Percentiles rank a stretch among this genome's conserved stretches.
phyloP scores from a whole-genome alignment of 2,113 vertebrate genomes.

The Bubo blakistoni region DNA sequence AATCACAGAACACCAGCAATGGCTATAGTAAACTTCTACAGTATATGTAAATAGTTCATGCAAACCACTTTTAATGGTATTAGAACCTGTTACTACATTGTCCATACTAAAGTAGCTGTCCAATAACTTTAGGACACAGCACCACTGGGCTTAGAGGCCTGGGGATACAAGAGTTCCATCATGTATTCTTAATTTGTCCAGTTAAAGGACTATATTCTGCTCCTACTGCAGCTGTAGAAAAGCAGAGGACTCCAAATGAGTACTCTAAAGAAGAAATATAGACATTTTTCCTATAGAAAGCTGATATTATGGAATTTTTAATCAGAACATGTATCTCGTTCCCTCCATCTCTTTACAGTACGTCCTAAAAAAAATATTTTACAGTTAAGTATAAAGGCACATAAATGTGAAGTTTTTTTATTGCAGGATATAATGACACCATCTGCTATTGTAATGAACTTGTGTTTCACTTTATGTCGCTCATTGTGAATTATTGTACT shows the following conservation, averaged over 20 bases:
- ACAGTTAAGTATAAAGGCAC: no score
- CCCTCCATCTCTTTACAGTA: not conserved
- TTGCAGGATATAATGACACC: not conserved
- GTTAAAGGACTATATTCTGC: not conserved
- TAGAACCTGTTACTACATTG: not conserved
- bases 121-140: not conserved
- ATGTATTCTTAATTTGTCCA: not conserved
- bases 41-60: not conserved
- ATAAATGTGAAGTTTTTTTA: not conserved
- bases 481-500: not conserved
- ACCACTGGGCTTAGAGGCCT: not conserved
- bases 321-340: not conserved
- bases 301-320: not conserved
- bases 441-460: not conserved
- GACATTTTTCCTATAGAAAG: not conserved
- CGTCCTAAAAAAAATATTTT: not conserved
- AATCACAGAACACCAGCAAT: not conserved
- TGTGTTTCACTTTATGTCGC: not conserved
- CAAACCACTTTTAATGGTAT: not conserved
- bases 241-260: not conserved
- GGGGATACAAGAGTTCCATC: not conserved
- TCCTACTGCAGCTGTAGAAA: not conserved
- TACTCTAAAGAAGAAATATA: not conserved
- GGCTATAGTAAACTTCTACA: not conserved
- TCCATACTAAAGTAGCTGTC: not conserved